Conservation (phyloP, 1,140 invertebrate genomes). For the Pogonus chalceus region DNA sequence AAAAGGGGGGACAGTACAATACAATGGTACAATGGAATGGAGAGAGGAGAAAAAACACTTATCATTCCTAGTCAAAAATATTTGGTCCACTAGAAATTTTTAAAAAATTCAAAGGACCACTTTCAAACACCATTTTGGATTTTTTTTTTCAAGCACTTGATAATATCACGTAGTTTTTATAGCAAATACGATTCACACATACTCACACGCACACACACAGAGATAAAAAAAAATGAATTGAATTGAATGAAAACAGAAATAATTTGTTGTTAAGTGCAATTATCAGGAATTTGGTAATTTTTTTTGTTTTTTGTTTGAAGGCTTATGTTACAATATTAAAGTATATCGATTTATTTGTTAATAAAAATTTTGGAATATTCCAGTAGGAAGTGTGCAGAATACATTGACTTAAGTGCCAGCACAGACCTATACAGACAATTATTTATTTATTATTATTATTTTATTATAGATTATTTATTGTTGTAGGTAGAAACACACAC, state of each 20-base stretch:
- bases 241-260: too few species aligned
- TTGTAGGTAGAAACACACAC: background rate
- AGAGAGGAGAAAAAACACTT: background rate
- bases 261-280: too few species aligned
- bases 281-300: too few species aligned
- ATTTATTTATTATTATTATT: background rate
- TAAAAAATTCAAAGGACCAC: slow-evolving; percentile 10
- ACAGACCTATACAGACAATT: slow-evolving; percentile 1
- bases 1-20: too few species aligned
- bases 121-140: background rate
- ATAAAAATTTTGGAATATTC: slow-evolving; percentile 5
- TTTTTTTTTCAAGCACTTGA: slow-evolving; percentile 17
- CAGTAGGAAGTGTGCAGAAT: slow-evolving; percentile 6
- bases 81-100: slow-evolving; percentile 16
- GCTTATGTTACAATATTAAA: background rate
- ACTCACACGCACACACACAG: too few species aligned
- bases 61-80: slow-evolving; percentile 14
- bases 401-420: slow-evolving; percentile 8
- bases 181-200: slow-evolving; percentile 1
- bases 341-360: background rate
- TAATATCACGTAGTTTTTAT: slow-evolving; percentile 16
- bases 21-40: background rate
- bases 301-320: background rate
- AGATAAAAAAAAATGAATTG: too few species aligned
- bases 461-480: background rate